A percentile compares a stretch with the other conserved stretches of the same genome.
Evolutionary conservation across 2,113 vertebrate species (phyloP).

Genomic region (Phalacrocorax aristotelis): DNA sequence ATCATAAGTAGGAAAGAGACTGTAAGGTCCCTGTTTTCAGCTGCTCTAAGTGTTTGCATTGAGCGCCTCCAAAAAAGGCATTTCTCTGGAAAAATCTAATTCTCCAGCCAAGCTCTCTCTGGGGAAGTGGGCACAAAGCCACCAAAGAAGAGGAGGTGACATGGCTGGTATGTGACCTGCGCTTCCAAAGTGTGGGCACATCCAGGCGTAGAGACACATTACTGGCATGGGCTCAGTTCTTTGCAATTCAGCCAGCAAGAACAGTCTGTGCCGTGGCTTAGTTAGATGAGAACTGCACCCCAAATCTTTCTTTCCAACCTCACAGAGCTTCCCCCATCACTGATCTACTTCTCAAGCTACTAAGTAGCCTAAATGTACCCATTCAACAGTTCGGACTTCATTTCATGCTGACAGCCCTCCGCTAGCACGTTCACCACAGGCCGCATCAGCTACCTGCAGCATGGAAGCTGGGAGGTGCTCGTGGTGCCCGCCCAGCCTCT

Average conservation of each 20-base stretch:
- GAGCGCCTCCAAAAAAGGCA: background rate
- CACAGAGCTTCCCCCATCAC: background rate
- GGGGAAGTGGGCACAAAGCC: background rate
- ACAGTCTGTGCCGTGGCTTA: background rate
- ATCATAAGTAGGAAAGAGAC: background rate
- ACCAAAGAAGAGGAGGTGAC: background rate
- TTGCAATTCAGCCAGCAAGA: background rate
- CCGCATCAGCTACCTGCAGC: background rate
- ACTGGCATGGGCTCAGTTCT: background rate
- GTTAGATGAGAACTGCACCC: background rate
- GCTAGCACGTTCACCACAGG: background rate
- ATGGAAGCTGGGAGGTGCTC: background rate
- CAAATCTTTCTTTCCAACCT: background rate
- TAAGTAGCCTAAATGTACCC: background rate
- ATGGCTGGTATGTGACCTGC: background rate
- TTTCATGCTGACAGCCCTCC: background rate
- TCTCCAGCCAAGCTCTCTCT: background rate
- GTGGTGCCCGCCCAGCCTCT: background rate
- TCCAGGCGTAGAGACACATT: background rate
- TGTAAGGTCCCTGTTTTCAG: background rate
- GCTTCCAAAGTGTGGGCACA: accelerated
- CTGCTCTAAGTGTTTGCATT: background rate
- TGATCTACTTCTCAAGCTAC: background rate
- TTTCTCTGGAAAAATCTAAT: background rate
- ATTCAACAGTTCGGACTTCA: background rate